phyloP scores from a whole-genome alignment of 2,113 vertebrate genomes.

The Sinocyclocheilus anophthalmus region DNA sequence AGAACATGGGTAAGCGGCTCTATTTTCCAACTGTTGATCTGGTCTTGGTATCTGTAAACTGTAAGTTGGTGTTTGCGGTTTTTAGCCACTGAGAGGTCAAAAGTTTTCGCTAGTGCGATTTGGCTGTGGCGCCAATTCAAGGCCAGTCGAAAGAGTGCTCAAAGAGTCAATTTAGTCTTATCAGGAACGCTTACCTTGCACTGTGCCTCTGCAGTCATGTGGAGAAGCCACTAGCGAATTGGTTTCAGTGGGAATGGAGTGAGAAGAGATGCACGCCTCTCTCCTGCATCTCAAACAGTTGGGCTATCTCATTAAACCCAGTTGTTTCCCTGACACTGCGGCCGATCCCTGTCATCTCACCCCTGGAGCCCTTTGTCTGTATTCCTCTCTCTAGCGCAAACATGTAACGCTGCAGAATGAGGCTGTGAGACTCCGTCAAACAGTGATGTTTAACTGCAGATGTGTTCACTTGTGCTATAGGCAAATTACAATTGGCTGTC shows the following conservation, averaged over 20 bases:
- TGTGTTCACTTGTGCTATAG: not conserved
- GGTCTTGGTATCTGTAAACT: not conserved
- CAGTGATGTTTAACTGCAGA: not conserved
- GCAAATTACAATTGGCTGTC: not conserved
- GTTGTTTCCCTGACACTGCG: constrained; percentile 19
- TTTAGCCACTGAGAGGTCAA: not conserved
- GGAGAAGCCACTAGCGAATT: constrained; percentile 31
- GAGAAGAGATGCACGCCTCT: not conserved
- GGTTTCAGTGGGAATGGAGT: constrained; percentile 8
- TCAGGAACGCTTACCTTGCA: constrained; percentile 34
- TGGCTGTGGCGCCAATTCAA: not conserved
- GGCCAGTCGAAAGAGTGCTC: not conserved
- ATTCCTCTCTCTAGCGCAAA: not conserved
- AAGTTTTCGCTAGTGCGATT: not conserved
- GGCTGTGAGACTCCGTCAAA: not conserved
- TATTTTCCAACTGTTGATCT: not conserved
- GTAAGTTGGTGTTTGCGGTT: not conserved
- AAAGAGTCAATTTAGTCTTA: constrained; percentile 37
- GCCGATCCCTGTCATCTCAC: constrained; percentile 9
- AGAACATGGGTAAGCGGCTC: not conserved
- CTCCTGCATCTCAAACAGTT: constrained; percentile 23
- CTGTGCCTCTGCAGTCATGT: constrained; percentile 17
- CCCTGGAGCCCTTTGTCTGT: constrained; percentile 6
- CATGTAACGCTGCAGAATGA: not conserved
- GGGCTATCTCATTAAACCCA: constrained; percentile 30